These are phyloP conservation scores for Andrena trimmerana DNA, from an alignment of 2,888 invertebrate species.

Conservation along the genomic window DNA sequence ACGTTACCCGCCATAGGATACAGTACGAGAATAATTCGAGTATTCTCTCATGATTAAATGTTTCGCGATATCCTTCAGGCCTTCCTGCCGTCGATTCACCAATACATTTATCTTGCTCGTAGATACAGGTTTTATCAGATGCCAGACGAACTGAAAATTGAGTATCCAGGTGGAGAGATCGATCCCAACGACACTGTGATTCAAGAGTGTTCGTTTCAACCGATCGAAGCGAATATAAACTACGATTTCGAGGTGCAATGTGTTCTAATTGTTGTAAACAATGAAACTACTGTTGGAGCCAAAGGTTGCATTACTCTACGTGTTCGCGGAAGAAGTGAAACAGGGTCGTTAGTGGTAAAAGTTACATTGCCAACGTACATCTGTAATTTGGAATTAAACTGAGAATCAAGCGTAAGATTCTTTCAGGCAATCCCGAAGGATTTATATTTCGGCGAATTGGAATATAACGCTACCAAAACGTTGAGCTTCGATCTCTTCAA, in stretches of 20 bases:
- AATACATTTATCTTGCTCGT: slow-evolving; percentile 4
- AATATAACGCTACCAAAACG: slow-evolving; percentile 68
- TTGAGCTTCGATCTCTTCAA: slow-evolving; percentile 83
- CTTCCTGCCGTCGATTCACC: not conserved
- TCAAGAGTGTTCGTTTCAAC: slow-evolving; percentile 58
- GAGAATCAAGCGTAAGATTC: not conserved
- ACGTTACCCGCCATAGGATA: slow-evolving; percentile 82
- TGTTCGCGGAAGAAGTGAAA: slow-evolving; percentile 53
- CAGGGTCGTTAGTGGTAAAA: slow-evolving; percentile 54
- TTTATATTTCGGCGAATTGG: slow-evolving; percentile 78
- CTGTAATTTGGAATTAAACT: not conserved
- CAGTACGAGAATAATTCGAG: slow-evolving; percentile 73
- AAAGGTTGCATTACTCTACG: slow-evolving; percentile 35
- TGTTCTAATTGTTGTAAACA: slow-evolving; percentile 29
- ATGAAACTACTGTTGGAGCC: slow-evolving; percentile 30
- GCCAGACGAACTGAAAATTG: slow-evolving; percentile 44
- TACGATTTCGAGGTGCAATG: slow-evolving; percentile 63
- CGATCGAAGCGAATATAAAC: slow-evolving; percentile 26
- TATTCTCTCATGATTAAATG: not conserved
- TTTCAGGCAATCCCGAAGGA: slow-evolving; percentile 82
- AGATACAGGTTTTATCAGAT: slow-evolving; percentile 58
- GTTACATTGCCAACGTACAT: not conserved
- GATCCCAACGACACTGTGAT: slow-evolving; percentile 50
- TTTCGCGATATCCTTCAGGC: not conserved
- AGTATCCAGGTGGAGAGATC: slow-evolving; percentile 44